phyloP scores from a whole-genome alignment of 2,888 invertebrate species.

The Tolmerus cingulatus region DNA sequence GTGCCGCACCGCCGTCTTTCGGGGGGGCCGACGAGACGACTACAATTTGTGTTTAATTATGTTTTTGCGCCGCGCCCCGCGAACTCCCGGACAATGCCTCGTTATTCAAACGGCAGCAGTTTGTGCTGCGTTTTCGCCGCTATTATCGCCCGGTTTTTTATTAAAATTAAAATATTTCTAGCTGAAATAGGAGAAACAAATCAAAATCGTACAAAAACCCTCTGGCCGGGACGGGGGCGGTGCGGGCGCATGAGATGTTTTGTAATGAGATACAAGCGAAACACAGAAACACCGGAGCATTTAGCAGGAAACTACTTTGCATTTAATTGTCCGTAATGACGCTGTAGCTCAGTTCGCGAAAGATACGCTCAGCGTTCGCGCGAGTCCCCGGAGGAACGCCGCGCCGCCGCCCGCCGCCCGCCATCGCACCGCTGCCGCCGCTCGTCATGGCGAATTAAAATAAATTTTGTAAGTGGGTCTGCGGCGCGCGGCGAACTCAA shows the following conservation, averaged over 20 bases:
- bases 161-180: conserved; percentile 42
- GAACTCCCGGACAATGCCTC: conserved; percentile 46
- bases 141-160: conserved; percentile 39
- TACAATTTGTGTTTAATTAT: conserved; percentile 38
- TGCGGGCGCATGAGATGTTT: conserved; percentile 7
- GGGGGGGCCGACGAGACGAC: background rate
- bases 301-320: conserved; percentile 64
- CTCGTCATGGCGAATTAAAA: conserved; percentile 14
- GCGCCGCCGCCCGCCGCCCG: background rate
- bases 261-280: conserved; percentile 45
- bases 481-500: background rate
- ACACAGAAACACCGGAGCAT: conserved; percentile 50
- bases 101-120: conserved; percentile 28
- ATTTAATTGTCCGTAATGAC: conserved; percentile 65
- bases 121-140: conserved; percentile 20
- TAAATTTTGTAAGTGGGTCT: conserved; percentile 41
- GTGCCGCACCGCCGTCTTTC: background rate
- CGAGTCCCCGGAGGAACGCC: background rate
- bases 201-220: conserved; percentile 30
- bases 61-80: conserved; percentile 52
- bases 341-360: conserved; percentile 60
- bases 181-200: conserved; percentile 38
- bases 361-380: conserved; percentile 35
- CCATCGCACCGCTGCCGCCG: background rate
- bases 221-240: background rate